Conservation (phyloP, 37 sponge, comb jelly and placozoan genomes). For the Amphimedon queenslandica region DNA sequence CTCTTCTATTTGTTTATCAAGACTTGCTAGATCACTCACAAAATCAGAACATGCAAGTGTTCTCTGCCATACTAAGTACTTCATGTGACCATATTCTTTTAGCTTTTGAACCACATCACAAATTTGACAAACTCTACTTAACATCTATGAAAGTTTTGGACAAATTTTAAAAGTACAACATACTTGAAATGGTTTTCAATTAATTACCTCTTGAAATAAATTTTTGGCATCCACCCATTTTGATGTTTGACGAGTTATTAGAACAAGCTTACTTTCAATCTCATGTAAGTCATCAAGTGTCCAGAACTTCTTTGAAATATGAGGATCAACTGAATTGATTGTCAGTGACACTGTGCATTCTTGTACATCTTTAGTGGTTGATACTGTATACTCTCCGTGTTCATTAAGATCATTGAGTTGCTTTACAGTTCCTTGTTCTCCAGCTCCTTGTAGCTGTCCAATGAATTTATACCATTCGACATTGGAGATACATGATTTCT, state of each 20-base stretch:
- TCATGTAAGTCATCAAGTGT: conserved; percentile 56
- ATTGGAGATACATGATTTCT: neutral
- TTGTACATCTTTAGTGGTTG: neutral
- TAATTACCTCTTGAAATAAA: conserved; percentile 39
- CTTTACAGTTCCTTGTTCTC: neutral
- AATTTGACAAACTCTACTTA: too few species aligned
- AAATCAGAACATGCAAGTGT: neutral
- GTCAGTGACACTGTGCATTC: neutral
- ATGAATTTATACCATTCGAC: neutral
- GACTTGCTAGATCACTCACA: neutral
- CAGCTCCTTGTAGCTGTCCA: neutral
- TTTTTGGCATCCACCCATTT: conserved; percentile 31
- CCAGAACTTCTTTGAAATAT: neutral
- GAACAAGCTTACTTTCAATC: conserved; percentile 62
- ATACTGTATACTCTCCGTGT: neutral
- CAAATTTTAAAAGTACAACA: too few species aligned
- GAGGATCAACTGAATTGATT: neutral
- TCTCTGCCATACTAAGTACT: neutral
- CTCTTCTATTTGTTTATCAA: neutral
- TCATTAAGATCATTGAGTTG: neutral
- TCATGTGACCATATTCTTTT: neutral
- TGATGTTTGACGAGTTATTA: conserved; percentile 49
- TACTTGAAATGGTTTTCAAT: too few species aligned
- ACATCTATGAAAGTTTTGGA: too few species aligned
- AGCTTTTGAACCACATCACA: too few species aligned